phyloP scores from a whole-genome alignment of 2,797 vertebrate genomes.

The Tragelaphus oryx region DNA sequence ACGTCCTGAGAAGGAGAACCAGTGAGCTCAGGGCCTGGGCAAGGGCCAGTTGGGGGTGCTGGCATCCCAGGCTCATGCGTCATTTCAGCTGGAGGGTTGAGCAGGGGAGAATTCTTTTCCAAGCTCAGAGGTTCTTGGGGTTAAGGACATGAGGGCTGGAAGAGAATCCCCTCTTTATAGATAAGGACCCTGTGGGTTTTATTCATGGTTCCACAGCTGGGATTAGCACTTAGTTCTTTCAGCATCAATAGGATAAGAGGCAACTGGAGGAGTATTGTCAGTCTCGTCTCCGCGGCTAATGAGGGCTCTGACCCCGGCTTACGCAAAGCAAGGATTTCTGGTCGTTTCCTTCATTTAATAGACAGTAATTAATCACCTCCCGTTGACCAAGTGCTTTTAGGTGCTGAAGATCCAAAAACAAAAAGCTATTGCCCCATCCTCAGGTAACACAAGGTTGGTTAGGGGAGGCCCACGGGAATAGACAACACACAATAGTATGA shows the following conservation, averaged over 20 bases:
- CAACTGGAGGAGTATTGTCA: too few species aligned
- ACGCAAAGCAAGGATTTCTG: background rate
- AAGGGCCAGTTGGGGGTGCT: background rate
- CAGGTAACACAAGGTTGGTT: background rate
- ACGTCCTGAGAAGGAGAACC: background rate
- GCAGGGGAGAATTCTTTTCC: background rate
- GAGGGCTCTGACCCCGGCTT: background rate
- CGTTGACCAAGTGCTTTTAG: background rate
- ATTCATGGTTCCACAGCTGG: background rate
- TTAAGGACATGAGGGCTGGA: background rate
- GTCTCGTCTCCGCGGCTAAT: background rate
- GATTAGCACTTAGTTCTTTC: background rate
- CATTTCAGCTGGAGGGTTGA: background rate
- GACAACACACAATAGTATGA: background rate
- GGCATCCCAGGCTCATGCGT: background rate
- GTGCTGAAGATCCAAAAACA: constrained; percentile 2
- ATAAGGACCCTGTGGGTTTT: background rate
- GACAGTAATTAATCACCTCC: background rate
- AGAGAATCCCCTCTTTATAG: background rate
- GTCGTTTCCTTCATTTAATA: background rate
- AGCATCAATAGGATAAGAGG: background rate
- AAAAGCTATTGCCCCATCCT: background rate
- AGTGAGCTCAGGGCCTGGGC: background rate
- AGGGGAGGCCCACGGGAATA: background rate
- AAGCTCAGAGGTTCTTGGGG: background rate